Conservation (phyloP, 2,888 invertebrate genomes). For the Serrognathus titanus region DNA sequence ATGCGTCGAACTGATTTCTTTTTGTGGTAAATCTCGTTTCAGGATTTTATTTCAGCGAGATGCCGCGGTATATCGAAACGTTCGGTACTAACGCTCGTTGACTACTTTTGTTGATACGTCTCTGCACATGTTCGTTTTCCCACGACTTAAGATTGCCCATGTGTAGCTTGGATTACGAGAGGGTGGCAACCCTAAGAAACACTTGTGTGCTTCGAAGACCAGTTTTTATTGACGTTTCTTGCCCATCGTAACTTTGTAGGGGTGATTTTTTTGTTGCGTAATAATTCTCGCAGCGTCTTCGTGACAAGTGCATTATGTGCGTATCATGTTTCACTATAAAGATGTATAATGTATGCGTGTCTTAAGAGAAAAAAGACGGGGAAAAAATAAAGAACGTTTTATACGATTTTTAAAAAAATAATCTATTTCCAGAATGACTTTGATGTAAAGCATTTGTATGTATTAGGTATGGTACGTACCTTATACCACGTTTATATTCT, state of each 20-base stretch:
- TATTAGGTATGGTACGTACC: no score
- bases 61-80: neutral
- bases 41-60: slow-evolving; percentile 4
- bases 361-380: no score
- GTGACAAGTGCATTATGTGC: slow-evolving; percentile 3
- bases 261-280: slow-evolving; percentile 8
- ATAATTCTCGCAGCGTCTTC: neutral
- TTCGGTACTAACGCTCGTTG: slow-evolving; percentile 21
- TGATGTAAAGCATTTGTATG: no score
- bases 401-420: no score
- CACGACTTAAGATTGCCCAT: slow-evolving; percentile 41
- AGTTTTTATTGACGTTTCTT: slow-evolving; percentile 26
- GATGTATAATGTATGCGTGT: no score
- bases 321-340: no score
- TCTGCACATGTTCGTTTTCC: slow-evolving; percentile 43
- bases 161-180: slow-evolving; percentile 36
- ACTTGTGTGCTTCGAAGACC: slow-evolving; percentile 29
- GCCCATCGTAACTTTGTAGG: slow-evolving; percentile 4
- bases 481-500: no score
- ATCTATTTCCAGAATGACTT: no score
- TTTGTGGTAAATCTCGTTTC: slow-evolving; percentile 9
- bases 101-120: slow-evolving; percentile 36
- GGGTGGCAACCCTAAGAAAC: slow-evolving; percentile 38
- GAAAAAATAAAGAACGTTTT: no score
- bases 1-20: slow-evolving; percentile 10